These are phyloP conservation scores for Thalassoma bifasciatum DNA, from an alignment of 2,113 vertebrate genomes.

Conservation along the genomic window DNA sequence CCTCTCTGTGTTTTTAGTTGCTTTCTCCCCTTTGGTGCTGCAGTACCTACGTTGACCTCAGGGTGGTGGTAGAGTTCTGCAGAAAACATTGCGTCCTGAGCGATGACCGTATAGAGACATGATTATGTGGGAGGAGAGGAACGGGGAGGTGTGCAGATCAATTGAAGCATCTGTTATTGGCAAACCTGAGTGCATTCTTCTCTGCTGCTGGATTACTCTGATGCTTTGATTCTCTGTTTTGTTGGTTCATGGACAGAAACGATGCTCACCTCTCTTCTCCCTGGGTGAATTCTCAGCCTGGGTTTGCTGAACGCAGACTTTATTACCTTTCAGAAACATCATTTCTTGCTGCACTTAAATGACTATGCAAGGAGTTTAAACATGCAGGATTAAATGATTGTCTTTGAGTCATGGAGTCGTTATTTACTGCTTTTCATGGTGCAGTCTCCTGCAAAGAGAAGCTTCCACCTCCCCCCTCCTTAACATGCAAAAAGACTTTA, in stretches of 20 bases:
- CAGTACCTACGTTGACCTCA: conserved; percentile 20
- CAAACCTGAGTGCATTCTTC: not conserved
- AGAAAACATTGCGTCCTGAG: not conserved
- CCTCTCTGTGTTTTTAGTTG: no score
- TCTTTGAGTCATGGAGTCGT: no score
- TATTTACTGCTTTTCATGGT: no score
- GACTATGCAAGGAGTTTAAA: no score
- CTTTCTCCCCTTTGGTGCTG: not conserved
- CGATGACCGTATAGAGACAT: not conserved
- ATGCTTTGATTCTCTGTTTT: conserved; percentile 27
- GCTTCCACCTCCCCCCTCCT: no score
- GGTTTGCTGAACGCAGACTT: conserved; percentile 12
- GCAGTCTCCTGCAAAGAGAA: no score
- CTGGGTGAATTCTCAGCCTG: not conserved
- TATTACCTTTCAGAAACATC: conserved; percentile 1
- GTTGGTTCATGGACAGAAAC: conserved; percentile 1
- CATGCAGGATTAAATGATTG: no score
- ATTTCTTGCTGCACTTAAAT: not conserved
- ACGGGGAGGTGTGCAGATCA: conserved; percentile 4
- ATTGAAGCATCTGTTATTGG: conserved; percentile 22
- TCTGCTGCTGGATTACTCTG: not conserved
- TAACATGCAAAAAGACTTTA: no score
- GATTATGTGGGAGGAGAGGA: not conserved
- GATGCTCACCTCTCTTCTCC: not conserved
- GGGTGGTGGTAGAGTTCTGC: conserved; percentile 31